Evolutionary conservation across 2,797 vertebrate genomes (phyloP), one percentile per base, ranked within the genome.

Genomic region (Peromyscus eremicus): DNA sequence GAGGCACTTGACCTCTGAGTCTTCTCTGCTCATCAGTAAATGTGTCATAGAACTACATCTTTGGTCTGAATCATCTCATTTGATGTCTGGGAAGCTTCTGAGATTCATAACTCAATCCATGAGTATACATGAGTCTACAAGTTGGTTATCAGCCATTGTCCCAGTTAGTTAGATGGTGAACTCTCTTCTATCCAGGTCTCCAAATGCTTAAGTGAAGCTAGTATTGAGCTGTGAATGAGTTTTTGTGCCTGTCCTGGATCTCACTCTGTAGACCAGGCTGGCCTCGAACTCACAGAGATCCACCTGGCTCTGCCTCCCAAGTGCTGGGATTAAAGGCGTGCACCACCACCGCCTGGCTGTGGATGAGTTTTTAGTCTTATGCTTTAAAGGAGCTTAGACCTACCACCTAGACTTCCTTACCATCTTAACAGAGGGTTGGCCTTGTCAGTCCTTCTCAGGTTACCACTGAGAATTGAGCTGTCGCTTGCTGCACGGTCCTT

Each of bases 41-140:
- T 32, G 66, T 60, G 49, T 29, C 46, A 10, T 7, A 27, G 71
- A 79, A 62, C 8, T 60, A 0, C n/a, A 40, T 57, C 16, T 85
- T 57, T 76, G 55, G 71, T 55, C 37, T 76, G 81, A 55, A n/a
- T 89, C 60, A 91, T 66, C 75, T 76, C 66, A 60, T 89, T 16
- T 17, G 43, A 23, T 87, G 70, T 46, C 80, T 84, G 77, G 29
- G 34, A 92, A 82, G 10, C 71, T 75, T 96, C 79, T 86, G 66
- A 64, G 43, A 64, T 10, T 9, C n/a, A 3, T 75, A 75, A 92
- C 8, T 64, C 68, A 83, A 57, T 55, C 52, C 27, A 43, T 9
- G 40, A 94, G n/a, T n/a, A 57, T 55, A 46, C 27, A 49, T 9
- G 46, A 94, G n/a, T n/a, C 92, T 86, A 14, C 13, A 14, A 16